A percentile compares a stretch with the other conserved stretches of the same genome.
Conservation (phyloP, 2,113 vertebrate species). For the Embiotoca jacksoni region DNA sequence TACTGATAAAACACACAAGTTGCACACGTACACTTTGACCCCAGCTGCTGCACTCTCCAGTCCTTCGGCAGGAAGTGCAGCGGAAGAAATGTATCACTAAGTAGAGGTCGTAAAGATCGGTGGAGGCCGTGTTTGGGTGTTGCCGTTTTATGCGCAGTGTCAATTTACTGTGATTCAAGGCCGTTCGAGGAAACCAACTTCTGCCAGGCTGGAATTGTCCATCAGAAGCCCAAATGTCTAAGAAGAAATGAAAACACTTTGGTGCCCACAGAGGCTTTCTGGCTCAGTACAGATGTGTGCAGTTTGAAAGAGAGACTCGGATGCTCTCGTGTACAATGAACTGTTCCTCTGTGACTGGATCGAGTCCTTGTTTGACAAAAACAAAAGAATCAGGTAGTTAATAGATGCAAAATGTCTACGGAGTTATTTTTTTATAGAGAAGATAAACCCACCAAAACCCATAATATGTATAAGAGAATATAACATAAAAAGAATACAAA, state of each 20-base stretch:
- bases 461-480: constrained; percentile 22
- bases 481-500: constrained; percentile 14
- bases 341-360: neutral
- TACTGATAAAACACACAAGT: neutral
- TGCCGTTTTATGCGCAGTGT: too few species aligned
- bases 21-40: constrained; percentile 7
- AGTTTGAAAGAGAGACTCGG: too few species aligned
- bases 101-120: neutral
- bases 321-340: constrained; percentile 15
- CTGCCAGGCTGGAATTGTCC: constrained; percentile 41
- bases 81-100: neutral
- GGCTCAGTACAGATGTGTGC: too few species aligned
- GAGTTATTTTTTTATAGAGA: constrained; percentile 57
- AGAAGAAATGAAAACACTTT: too few species aligned
- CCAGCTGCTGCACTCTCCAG: neutral
- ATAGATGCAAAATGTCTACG: constrained; percentile 16
- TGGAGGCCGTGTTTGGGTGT: too few species aligned
- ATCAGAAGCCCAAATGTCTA: neutral
- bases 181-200: neutral
- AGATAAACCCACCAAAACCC: constrained; percentile 6
- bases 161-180: neutral
- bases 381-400: constrained; percentile 37
- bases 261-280: too few species aligned
- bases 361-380: neutral
- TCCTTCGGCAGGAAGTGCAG: neutral